phyloP scores from a whole-genome alignment of 2,797 vertebrate genomes.

The Streptopelia turtur region DNA sequence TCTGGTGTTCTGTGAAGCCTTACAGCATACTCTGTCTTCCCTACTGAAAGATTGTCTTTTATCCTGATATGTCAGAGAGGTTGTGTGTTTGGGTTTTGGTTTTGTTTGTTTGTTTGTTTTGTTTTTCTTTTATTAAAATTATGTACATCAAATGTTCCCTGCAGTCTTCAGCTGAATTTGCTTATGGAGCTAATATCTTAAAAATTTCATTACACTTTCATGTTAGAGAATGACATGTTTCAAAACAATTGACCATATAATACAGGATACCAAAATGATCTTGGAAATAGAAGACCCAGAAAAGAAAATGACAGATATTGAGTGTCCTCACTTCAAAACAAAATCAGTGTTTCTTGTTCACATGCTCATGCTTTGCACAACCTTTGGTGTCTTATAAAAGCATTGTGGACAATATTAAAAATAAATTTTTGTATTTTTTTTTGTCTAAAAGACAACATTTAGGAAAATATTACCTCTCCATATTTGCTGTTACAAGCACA shows the following conservation, averaged over 20 bases:
- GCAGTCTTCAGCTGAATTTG: background rate
- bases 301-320: background rate
- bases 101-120: no score
- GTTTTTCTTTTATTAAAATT: background rate
- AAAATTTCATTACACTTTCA: background rate
- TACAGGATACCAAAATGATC: background rate
- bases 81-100: no score
- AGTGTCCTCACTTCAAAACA: background rate
- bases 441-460: background rate
- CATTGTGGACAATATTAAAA: background rate
- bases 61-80: background rate
- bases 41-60: background rate
- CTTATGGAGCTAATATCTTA: background rate
- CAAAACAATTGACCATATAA: background rate
- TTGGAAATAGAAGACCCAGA: background rate
- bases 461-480: background rate
- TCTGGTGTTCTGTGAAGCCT: background rate
- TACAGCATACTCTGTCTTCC: accelerated
- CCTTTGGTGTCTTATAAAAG: background rate
- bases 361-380: accelerated
- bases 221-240: background rate
- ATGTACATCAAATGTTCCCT: background rate
- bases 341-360: background rate
- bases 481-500: background rate
- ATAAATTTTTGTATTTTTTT: background rate